These are phyloP conservation scores for Otus sunia DNA, from an alignment of 2,113 vertebrate species.

Conservation along the genomic window DNA sequence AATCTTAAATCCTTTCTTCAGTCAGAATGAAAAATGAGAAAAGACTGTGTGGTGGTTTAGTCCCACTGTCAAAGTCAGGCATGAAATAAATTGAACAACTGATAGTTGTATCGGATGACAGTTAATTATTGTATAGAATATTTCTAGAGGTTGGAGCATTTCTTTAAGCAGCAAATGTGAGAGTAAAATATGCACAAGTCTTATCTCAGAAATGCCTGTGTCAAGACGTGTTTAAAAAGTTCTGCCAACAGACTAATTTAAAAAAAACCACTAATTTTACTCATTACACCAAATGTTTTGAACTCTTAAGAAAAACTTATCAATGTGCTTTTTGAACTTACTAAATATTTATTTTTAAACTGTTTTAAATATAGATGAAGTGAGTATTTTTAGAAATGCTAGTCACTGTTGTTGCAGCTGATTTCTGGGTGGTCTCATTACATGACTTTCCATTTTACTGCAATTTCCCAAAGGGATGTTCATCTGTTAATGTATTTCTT, in stretches of 20 bases:
- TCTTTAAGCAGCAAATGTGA: background rate
- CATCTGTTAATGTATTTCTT: background rate
- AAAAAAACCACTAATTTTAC: background rate
- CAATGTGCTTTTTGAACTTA: background rate
- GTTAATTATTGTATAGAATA: background rate
- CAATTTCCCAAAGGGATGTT: background rate
- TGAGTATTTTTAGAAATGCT: background rate
- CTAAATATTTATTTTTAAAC: background rate
- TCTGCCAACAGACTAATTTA: background rate
- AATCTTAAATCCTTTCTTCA: background rate
- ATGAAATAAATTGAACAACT: background rate
- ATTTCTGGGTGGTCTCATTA: background rate
- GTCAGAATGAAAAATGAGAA: background rate
- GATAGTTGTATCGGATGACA: background rate
- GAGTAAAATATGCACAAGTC: background rate
- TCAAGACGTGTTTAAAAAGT: background rate
- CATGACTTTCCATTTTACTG: background rate
- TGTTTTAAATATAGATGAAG: background rate
- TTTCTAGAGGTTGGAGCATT: background rate
- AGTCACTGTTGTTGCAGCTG: background rate
- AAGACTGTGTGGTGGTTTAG: too few species aligned
- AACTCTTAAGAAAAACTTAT: background rate
- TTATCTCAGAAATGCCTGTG: background rate
- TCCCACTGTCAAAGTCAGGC: background rate
- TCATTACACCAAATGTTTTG: background rate